phyloP scores from a whole-genome alignment of 2,888 invertebrate species.

The Alloplasta piceator region DNA sequence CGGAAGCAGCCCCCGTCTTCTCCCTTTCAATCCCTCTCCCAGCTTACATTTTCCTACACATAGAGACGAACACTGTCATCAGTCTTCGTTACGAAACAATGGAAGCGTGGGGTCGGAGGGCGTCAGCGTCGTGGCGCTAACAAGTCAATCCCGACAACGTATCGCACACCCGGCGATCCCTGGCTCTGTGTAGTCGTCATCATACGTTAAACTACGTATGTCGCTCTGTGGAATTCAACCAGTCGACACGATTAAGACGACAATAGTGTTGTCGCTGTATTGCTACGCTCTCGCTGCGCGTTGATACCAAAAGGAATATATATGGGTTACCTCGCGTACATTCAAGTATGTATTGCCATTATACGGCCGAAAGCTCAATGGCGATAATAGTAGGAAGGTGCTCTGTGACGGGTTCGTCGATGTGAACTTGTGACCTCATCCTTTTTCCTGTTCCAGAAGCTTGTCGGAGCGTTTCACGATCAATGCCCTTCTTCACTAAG shows the following conservation, averaged over 20 bases:
- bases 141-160: slow-evolving; percentile 75
- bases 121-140: slow-evolving; percentile 71
- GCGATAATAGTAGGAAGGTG: slow-evolving; percentile 54
- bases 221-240: slow-evolving; percentile 65
- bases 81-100: slow-evolving; percentile 81
- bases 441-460: background rate
- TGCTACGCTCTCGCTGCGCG: slow-evolving; percentile 27
- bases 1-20: slow-evolving; percentile 29
- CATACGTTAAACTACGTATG: slow-evolving; percentile 26
- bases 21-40: slow-evolving; percentile 22
- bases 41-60: slow-evolving; percentile 23
- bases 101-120: slow-evolving; percentile 63
- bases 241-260: slow-evolving; percentile 74
- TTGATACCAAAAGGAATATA: slow-evolving; percentile 33
- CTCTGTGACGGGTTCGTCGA: slow-evolving; percentile 4
- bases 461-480: slow-evolving; percentile 31
- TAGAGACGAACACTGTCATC: slow-evolving; percentile 74
- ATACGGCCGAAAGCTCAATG: slow-evolving; percentile 60
- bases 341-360: slow-evolving; percentile 3
- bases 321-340: background rate
- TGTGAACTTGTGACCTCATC: slow-evolving; percentile 42
- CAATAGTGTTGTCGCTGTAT: slow-evolving; percentile 70
- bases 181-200: slow-evolving; percentile 2
- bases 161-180: slow-evolving; percentile 68
- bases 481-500: slow-evolving; percentile 31